Conservation (phyloP, 1,140 invertebrate genomes). For the Eumaeus atala region DNA sequence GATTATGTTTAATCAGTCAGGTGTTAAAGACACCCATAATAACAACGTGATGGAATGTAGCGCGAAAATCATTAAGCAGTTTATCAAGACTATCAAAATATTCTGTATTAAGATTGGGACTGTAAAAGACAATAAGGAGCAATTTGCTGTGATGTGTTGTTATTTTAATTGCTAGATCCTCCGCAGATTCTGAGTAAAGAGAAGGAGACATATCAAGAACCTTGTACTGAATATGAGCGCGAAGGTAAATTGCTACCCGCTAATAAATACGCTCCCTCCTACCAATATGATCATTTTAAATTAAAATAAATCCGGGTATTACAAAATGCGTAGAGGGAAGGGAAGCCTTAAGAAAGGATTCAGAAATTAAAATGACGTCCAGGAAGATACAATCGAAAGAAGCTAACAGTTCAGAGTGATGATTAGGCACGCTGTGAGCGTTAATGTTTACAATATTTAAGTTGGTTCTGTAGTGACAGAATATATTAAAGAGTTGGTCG, state of each 20-base stretch:
- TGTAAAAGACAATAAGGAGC: neutral
- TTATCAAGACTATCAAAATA: neutral
- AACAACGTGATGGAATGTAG: neutral
- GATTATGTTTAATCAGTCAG: conserved; percentile 10
- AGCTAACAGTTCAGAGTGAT: no score
- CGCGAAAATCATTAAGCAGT: neutral
- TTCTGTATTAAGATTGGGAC: neutral
- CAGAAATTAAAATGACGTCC: no score
- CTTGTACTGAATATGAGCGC: neutral
- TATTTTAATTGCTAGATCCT: neutral
- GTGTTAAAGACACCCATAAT: conserved; percentile 20
- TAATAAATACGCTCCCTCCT: no score
- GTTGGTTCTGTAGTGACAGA: neutral
- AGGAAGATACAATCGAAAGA: no score
- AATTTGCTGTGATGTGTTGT: neutral
- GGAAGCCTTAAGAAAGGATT: no score
- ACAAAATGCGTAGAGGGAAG: neutral
- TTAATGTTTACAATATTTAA: neutral
- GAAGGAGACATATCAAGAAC: neutral
- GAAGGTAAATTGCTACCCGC: no score
- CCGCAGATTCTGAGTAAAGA: neutral
- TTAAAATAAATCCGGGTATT: neutral
- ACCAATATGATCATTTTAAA: neutral
- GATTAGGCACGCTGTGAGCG: no score
- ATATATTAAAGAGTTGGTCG: no score